Conservation (phyloP, 2,888 invertebrate genomes). For the Agrypnus murinus region DNA sequence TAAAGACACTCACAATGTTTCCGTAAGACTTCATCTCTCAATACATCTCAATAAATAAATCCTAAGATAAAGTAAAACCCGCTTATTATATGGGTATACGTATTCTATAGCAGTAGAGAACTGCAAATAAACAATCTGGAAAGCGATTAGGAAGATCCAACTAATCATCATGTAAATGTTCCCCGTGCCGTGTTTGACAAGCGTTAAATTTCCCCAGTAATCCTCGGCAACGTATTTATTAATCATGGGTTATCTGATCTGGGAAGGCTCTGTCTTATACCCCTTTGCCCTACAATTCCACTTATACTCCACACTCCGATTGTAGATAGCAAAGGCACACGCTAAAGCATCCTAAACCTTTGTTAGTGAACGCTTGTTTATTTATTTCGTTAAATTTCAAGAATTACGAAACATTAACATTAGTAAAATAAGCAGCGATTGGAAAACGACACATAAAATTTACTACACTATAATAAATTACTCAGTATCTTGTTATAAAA, state of each 20-base stretch:
- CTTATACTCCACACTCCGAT: conserved; percentile 39
- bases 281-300: conserved; percentile 48
- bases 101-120: no score
- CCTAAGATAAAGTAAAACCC: background rate
- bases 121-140: conserved; percentile 38
- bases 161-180: conserved; percentile 51
- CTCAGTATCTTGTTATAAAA: no score
- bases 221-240: conserved; percentile 65
- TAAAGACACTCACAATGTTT: background rate
- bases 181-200: conserved; percentile 62
- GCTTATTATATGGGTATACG: background rate
- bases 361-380: conserved; percentile 9
- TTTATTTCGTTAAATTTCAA: no score
- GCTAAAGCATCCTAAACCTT: conserved; percentile 29
- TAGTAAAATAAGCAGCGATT: no score
- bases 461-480: no score
- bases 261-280: conserved; percentile 57
- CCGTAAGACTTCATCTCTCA: background rate
- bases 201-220: conserved; percentile 66
- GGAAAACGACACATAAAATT: no score
- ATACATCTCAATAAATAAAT: background rate
- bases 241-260: conserved; percentile 66
- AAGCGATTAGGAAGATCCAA: conserved; percentile 38
- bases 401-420: no score
- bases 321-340: conserved; percentile 42